Evolutionary conservation across 2,888 invertebrate genomes (phyloP).

Genomic region (Scotopteryx bipunctaria): DNA sequence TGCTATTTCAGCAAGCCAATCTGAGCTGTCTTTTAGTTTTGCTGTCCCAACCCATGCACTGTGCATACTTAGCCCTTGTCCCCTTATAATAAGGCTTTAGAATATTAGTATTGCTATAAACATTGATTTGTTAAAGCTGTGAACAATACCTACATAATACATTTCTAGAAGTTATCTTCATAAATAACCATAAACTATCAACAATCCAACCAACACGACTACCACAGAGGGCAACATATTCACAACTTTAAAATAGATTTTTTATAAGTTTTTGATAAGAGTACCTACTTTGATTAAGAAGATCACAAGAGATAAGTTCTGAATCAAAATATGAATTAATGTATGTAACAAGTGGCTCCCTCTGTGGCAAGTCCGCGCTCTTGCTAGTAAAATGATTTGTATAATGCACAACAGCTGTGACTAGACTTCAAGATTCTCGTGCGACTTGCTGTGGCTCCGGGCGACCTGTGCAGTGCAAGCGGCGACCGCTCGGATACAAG

Average conservation of each 20-base stretch:
- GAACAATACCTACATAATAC: constrained; percentile 48
- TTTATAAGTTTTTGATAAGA: too few species aligned
- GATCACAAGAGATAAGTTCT: neutral
- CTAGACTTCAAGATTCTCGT: constrained; percentile 65
- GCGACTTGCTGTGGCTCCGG: constrained; percentile 35
- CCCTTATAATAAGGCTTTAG: constrained; percentile 48
- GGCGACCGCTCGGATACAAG: constrained; percentile 10
- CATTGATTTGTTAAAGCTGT: constrained; percentile 55
- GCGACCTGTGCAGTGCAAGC: constrained; percentile 39
- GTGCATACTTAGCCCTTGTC: constrained; percentile 25
- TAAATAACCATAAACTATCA: constrained; percentile 38
- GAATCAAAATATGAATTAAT: neutral
- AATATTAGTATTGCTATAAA: constrained; percentile 54
- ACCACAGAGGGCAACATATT: constrained; percentile 20
- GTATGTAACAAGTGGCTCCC: constrained; percentile 1
- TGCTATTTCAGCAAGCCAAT: too few species aligned
- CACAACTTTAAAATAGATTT: too few species aligned
- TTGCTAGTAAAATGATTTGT: constrained; percentile 36
- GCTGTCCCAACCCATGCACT: too few species aligned
- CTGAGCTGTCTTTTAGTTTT: constrained; percentile 2
- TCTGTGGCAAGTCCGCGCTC: constrained; percentile 14
- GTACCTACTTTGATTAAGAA: too few species aligned
- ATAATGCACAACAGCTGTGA: constrained; percentile 71
- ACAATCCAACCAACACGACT: constrained; percentile 40
- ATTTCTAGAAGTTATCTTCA: constrained; percentile 39